Base-by-base conservation (phyloP, 2,113 vertebrate species). In the Agelaius phoeniceus region DNA sequence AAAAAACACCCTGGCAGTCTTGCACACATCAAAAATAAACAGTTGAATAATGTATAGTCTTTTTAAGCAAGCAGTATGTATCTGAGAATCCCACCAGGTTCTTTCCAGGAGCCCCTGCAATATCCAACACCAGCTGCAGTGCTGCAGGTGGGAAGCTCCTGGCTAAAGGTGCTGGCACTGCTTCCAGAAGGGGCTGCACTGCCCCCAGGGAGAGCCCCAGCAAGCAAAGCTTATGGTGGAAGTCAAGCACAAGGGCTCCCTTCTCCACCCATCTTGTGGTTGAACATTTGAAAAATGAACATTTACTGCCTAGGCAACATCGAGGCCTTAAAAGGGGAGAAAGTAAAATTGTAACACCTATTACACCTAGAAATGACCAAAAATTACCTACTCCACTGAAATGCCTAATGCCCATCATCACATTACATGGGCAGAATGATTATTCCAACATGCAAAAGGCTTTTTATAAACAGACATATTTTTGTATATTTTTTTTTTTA, bases 41-140 rank as follows among this genome's bases (percentile, higher is more conserved):
- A 2, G 6, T 0, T 84, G 21, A 80, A 72, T 55, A 65, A 94
- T 0, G 2, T 6, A 9, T 0, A 15, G 21, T 1, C 4, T n/a
- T 66, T 81, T 4, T 33, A 35, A 82, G 62, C 6, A 51, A 76
- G 23, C 5, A 10, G 4, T 0, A 63, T 20, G 19, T 7, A 15
- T 31, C 33, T 23, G 8, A 63, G 55, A 44, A 79, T 12, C 78
- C 43, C 69, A 58, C 5, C 35, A 51, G n/a, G 22, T 7, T 10
- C 13, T 37, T 31, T 48, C 20, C 30, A 43, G 48, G 22, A 21
- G 13, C 4, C 43, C 5, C 22, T 7, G 11, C 8, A 30, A 11
- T 8, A 4, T 5, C 46, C 23, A 1, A 20, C 37, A 2, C 1
- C 58, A 39, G 31, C 61, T 19, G 20, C 2, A 8, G 23, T 2